A percentile compares a stretch with the other conserved stretches of the same genome.
phyloP scores from a whole-genome alignment of 2,888 invertebrate species.

The Torymus tubicola region DNA sequence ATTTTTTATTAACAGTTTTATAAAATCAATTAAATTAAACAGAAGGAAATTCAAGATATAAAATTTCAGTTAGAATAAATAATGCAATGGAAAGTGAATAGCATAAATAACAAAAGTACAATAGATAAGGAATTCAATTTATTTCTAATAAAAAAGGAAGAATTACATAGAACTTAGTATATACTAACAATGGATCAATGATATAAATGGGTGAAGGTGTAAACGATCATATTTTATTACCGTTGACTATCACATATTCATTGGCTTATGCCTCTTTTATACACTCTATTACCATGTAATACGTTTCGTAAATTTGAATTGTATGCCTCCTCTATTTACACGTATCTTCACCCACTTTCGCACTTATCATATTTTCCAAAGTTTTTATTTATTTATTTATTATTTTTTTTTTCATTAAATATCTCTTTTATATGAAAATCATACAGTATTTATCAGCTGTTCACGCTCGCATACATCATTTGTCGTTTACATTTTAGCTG shows the following conservation, averaged over 20 bases:
- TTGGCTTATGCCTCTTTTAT: slow-evolving; percentile 61
- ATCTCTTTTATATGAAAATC: slow-evolving; percentile 22
- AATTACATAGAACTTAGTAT: slow-evolving; percentile 66
- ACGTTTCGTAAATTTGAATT: slow-evolving; percentile 45
- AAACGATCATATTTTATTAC: slow-evolving; percentile 66
- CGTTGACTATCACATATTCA: slow-evolving; percentile 71
- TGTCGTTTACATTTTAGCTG: slow-evolving; percentile 31
- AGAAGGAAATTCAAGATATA: no score
- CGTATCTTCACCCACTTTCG: slow-evolving; percentile 44
- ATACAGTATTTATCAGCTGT: slow-evolving; percentile 5
- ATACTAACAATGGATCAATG: slow-evolving; percentile 64
- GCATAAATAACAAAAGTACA: background rate
- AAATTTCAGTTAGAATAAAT: no score
- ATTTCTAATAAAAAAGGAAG: slow-evolving; percentile 68
- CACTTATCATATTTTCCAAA: slow-evolving; percentile 1
- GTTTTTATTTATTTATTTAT: background rate
- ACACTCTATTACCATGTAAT: slow-evolving; percentile 55
- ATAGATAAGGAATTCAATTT: slow-evolving; percentile 66
- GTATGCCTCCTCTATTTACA: slow-evolving; percentile 40
- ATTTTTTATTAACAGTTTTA: no score
- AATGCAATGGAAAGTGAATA: no score
- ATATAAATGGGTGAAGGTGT: slow-evolving; percentile 67
- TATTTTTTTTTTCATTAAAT: slow-evolving; percentile 12
- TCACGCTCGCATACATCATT: slow-evolving; percentile 25
- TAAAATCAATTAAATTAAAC: no score